A percentile compares a stretch with the other conserved stretches of the same genome.
Evolutionary conservation across 1,140 invertebrate species (phyloP).

Genomic region (Artemia franciscana): DNA sequence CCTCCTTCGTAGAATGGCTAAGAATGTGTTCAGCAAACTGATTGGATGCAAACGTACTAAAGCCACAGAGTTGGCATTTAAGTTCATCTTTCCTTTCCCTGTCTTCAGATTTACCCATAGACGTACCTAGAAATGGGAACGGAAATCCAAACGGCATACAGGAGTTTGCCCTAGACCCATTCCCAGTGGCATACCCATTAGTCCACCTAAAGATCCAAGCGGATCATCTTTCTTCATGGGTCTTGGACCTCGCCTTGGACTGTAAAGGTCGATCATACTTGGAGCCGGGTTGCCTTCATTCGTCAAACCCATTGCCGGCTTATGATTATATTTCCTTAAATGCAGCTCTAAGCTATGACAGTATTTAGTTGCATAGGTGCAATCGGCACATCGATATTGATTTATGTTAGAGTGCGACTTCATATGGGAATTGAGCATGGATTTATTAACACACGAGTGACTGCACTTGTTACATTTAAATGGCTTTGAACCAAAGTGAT

Average conservation of each 20-base stretch:
- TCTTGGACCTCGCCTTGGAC: slow-evolving; percentile 51
- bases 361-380: slow-evolving; percentile 94
- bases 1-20: slow-evolving; percentile 20
- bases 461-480: slow-evolving; percentile 81
- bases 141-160: slow-evolving; percentile 9
- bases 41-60: slow-evolving; percentile 18
- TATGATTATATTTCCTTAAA: slow-evolving; percentile 69
- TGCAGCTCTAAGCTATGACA: slow-evolving; percentile 93
- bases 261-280: slow-evolving; percentile 66
- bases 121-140: background rate
- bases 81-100: slow-evolving; percentile 7
- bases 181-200: slow-evolving; percentile 12
- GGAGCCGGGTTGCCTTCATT: slow-evolving; percentile 60
- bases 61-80: slow-evolving; percentile 24
- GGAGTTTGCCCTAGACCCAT: slow-evolving; percentile 10
- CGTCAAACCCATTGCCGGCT: slow-evolving; percentile 60
- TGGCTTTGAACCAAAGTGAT: slow-evolving; percentile 86
- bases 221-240: slow-evolving; percentile 17
- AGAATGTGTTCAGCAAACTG: slow-evolving; percentile 22
- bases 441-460: slow-evolving; percentile 93
- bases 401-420: slow-evolving; percentile 95
- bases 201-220: slow-evolving; percentile 7
- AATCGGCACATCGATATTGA: slow-evolving; percentile 82
- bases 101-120: background rate
- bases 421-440: slow-evolving; percentile 94